Evolutionary conservation across 1,140 invertebrate genomes (phyloP).

Genomic region (Pteromalus puparum): DNA sequence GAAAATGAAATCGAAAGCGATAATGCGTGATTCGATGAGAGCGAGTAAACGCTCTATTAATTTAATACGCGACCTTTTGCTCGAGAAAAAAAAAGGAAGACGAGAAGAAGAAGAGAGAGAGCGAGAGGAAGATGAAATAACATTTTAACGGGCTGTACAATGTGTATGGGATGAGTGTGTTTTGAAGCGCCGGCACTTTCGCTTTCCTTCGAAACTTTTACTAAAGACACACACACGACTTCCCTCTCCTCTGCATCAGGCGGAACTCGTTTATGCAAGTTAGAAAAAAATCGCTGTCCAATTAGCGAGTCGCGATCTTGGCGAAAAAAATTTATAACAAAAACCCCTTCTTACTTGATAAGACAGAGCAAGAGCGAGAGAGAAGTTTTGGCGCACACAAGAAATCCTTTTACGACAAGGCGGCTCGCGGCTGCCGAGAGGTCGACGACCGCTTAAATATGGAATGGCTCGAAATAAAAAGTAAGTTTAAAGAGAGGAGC

Average conservation of each 20-base stretch:
- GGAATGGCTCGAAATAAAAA: conserved; percentile 21
- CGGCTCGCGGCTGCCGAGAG: too few relatives aligned
- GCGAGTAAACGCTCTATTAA: neutral
- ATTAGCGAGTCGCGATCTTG: neutral
- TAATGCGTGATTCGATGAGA: neutral
- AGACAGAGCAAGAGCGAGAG: neutral
- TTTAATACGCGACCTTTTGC: neutral
- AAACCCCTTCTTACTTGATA: neutral
- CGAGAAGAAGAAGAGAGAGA: conserved; percentile 9
- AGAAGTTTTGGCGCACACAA: neutral
- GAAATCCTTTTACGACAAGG: conserved; percentile 2
- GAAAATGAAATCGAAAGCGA: neutral
- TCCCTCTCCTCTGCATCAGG: neutral
- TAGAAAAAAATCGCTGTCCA: conserved; percentile 13
- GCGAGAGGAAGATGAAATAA: conserved; percentile 30
- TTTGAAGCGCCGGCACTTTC: conserved; percentile 45
- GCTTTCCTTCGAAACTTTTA: conserved; percentile 50
- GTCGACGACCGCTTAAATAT: conserved; percentile 11
- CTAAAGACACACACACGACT: conserved; percentile 21
- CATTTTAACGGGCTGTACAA: conserved; percentile 28
- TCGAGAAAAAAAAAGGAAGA: neutral
- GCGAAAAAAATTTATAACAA: neutral
- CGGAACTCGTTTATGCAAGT: conserved; percentile 32
- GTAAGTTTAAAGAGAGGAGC: conserved; percentile 10
- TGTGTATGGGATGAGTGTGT: conserved; percentile 21